Percentiles rank a stretch among this genome's conserved stretches.
Conservation (phyloP, 2,888 invertebrate genomes). For the Acrobasis consociella region DNA sequence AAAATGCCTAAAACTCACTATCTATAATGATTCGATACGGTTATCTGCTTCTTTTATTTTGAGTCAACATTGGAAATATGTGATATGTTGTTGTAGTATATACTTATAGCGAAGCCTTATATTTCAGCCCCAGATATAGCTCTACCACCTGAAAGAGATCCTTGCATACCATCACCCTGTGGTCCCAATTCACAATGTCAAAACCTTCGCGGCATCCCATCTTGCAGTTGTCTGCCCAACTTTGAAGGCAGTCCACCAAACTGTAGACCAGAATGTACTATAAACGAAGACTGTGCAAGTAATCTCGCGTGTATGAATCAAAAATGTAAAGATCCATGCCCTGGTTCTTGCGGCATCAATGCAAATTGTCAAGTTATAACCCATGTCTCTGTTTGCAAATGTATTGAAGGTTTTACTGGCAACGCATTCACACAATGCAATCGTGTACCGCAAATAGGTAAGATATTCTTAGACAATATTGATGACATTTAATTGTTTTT, state of each 20-base stretch:
- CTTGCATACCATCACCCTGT: constrained; percentile 87
- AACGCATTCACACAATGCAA: constrained; percentile 84
- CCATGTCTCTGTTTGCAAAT: constrained; percentile 85
- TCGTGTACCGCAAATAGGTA: constrained; percentile 64
- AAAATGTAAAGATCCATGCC: constrained; percentile 86
- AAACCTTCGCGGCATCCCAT: constrained; percentile 78
- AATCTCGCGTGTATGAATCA: constrained; percentile 86
- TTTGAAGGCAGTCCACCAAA: constrained; percentile 86
- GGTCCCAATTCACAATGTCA: constrained; percentile 85
- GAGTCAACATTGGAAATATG: too few relatives aligned
- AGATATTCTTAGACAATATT: constrained; percentile 14
- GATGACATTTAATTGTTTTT: too few relatives aligned
- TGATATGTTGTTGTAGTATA: too few relatives aligned
- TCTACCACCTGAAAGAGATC: constrained; percentile 70
- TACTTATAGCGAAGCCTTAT: constrained; percentile 19
- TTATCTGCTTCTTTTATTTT: too few relatives aligned
- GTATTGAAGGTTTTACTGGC: constrained; percentile 82
- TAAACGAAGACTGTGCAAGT: constrained; percentile 86
- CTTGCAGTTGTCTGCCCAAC: constrained; percentile 84
- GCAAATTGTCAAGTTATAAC: constrained; percentile 84
- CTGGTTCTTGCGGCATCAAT: constrained; percentile 85
- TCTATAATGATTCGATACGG: too few relatives aligned
- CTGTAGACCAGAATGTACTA: constrained; percentile 86
- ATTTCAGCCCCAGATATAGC: constrained; percentile 58
- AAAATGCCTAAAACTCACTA: too few relatives aligned